These are phyloP conservation scores for Pocillopora grandis DNA, from an alignment of 92 coral and sea anemone genomes.

Conservation along the genomic window DNA sequence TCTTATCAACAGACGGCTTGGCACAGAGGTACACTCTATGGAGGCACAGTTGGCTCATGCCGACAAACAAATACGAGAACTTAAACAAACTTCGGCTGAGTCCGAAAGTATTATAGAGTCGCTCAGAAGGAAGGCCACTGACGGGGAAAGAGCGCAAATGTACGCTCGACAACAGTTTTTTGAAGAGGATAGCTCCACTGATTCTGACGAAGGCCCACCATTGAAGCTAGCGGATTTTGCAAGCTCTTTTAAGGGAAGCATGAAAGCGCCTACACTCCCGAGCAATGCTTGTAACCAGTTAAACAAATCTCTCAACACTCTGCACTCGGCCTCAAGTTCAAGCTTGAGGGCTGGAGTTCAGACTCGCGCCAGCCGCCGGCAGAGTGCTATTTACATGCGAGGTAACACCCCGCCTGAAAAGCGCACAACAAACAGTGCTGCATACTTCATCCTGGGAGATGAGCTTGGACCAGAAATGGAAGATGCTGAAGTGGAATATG, in stretches of 20 bases:
- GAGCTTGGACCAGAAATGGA: slow-evolving; percentile 68
- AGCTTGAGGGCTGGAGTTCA: slow-evolving; percentile 59
- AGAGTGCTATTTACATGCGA: slow-evolving; percentile 76
- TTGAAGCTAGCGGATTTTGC: slow-evolving; percentile 59
- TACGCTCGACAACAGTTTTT: slow-evolving; percentile 32
- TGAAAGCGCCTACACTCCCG: slow-evolving; percentile 36
- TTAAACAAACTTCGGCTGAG: slow-evolving; percentile 20
- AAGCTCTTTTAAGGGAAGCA: slow-evolving; percentile 11
- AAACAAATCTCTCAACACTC: slow-evolving; percentile 52
- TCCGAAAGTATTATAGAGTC: slow-evolving; percentile 11
- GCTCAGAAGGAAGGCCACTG: slow-evolving; percentile 25
- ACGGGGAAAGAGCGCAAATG: slow-evolving; percentile 1
- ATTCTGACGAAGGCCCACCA: slow-evolving; percentile 43
- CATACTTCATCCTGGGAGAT: slow-evolving; percentile 74
- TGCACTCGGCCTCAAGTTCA: slow-evolving; percentile 40
- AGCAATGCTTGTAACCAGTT: slow-evolving; percentile 24
- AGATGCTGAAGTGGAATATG: slow-evolving; percentile 71
- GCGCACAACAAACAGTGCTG: slow-evolving; percentile 82
- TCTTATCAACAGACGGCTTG: slow-evolving; percentile 70
- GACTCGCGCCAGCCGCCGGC: slow-evolving; percentile 75
- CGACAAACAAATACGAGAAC: slow-evolving; percentile 71
- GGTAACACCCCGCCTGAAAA: slow-evolving; percentile 78
- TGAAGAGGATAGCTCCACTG: slow-evolving; percentile 62
- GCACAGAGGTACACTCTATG: slow-evolving; percentile 81
- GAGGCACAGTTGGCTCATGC: slow-evolving; percentile 91